Base-by-base conservation (phyloP, 1,140 invertebrate genomes). In the Drosophila punjabiensis region DNA sequence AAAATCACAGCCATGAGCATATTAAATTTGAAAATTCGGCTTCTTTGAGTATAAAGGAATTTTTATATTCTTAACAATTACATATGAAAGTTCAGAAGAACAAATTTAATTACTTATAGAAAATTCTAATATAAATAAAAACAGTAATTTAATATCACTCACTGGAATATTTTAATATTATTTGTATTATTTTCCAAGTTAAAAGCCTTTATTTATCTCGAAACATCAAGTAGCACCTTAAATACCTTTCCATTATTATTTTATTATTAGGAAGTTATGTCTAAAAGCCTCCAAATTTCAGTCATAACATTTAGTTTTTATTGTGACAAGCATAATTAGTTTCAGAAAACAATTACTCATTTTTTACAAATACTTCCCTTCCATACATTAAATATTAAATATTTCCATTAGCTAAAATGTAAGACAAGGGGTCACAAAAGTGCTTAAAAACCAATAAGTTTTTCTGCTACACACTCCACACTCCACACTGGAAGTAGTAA, bases 331-430 rank as follows among this genome's bases (percentile, higher is more conserved):
- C 13, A 10, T 20, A 35, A 35, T 9, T 3, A 35, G 18, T 20
- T 14, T 14, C 4, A 5, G 7, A 14, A 35, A 20, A 5, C 13
- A 2, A 20, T 14, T 16, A 56, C 16, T 10, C 1, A 11, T 24
- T 37, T 37, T 55, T 10, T 3, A 56, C 18, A 20, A 37, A 16
- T 10, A 24, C 0, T 20, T 33, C 11, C n/a, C 7, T 33, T 9
- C 4, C 24, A 16, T n/a, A 30, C 14, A 30, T 52, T 8, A n/a
- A 11, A n/a, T 32, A 33, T 13, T 53, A 53, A 18, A 33, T 18
- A 53, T 13, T 53, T 53, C 9, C 30, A 53, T 53, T 53, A 32
- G 14, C 50, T 53, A 53, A 53, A 53, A 53, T 53, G 10, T 33
- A 32, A 53, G 50, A 33, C 50, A 53, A 53, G 5, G 18, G 50